Evolutionary conservation across 2,888 invertebrate species (phyloP).

Genomic region (Nomada flava): DNA sequence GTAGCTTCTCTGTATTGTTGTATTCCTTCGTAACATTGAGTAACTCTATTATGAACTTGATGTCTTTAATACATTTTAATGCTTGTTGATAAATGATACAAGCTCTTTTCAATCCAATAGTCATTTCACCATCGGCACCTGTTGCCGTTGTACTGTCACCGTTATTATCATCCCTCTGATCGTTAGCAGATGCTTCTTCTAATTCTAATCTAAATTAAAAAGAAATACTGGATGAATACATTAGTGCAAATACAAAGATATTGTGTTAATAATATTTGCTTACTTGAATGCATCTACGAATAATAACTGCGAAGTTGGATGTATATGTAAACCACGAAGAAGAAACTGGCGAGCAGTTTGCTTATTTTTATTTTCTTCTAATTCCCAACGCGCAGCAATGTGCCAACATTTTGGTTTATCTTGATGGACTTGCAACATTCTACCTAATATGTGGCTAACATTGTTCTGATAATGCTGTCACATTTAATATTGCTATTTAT

Average conservation of each 20-base stretch:
- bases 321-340: constrained; percentile 91
- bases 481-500: constrained; percentile 4
- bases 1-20: constrained; percentile 86
- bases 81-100: constrained; percentile 88
- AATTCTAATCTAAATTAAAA: constrained; percentile 71
- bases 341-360: constrained; percentile 90
- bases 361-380: constrained; percentile 88
- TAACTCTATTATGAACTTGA: constrained; percentile 87
- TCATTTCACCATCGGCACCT: constrained; percentile 59
- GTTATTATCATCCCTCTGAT: constrained; percentile 20
- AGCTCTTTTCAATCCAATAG: constrained; percentile 85
- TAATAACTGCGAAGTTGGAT: constrained; percentile 88
- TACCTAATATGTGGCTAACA: constrained; percentile 81
- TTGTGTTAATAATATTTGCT: constrained; percentile 5
- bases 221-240: not conserved
- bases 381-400: constrained; percentile 92
- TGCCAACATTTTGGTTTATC: constrained; percentile 92
- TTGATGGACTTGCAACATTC: constrained; percentile 88
- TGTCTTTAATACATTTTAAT: constrained; percentile 85
- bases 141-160: constrained; percentile 5
- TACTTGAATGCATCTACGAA: constrained; percentile 89
- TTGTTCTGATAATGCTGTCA: constrained; percentile 79
- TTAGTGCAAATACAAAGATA: not conserved
- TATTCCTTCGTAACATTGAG: constrained; percentile 87
- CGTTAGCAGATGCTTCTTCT: constrained; percentile 52